phyloP scores from a whole-genome alignment of 1,140 invertebrate species.

The Polyergus mexicanus region DNA sequence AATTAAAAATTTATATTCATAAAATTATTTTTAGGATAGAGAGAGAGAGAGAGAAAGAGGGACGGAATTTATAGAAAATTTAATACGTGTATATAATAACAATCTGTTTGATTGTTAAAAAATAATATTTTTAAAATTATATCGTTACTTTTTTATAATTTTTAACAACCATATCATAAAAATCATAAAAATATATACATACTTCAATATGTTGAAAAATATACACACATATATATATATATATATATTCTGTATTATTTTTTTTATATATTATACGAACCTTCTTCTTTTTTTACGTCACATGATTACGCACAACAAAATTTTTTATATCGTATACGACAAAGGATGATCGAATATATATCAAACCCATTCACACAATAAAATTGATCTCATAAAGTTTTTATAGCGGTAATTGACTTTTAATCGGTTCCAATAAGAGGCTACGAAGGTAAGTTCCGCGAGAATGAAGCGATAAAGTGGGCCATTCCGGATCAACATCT shows the following conservation, averaged over 20 bases:
- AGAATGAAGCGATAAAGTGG: conserved; percentile 77
- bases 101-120: not conserved
- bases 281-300: not conserved
- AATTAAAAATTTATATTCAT: not conserved
- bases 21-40: not conserved
- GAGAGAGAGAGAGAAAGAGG: not conserved
- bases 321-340: conserved; percentile 24
- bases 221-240: not conserved
- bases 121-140: not conserved
- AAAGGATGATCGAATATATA: not conserved
- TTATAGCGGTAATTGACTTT: conserved; percentile 76
- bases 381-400: conserved; percentile 54
- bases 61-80: not conserved
- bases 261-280: not conserved
- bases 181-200: not conserved
- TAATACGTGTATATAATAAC: not conserved
- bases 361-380: conserved; percentile 11
- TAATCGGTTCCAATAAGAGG: conserved; percentile 72
- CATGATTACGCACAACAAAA: not conserved
- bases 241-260: not conserved
- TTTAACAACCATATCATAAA: not conserved
- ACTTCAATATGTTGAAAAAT: not conserved
- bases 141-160: not conserved
- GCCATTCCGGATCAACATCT: conserved; percentile 59
- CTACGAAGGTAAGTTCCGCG: conserved; percentile 50